Base-by-base conservation (phyloP, 2,797 vertebrate species). In the Schizopygopsis pylzovi region DNA sequence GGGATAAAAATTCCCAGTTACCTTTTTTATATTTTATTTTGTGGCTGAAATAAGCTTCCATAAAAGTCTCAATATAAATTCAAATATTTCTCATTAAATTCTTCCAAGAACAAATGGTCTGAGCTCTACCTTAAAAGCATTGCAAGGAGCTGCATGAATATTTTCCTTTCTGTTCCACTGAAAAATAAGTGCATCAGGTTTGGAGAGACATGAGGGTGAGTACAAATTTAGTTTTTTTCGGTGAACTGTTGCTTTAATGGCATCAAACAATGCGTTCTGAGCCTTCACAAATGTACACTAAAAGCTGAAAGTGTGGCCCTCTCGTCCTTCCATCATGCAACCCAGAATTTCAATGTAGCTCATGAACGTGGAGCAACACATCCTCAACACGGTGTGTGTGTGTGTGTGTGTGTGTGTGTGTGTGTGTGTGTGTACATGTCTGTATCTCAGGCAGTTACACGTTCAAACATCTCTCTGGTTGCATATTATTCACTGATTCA, bases 241-340 rank as follows among this genome's bases (percentile, higher is more conserved):
- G 16, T 37, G 9, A 39, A 54, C 18, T 33, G 28, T 76, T 54
- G 18, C 28, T 37, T 54, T 54, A 39, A 76, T 37, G 18, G 73
- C 49, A 76, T 54, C 73, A 76, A 54, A 76, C 47, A 52, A 76
- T 76, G 9, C 47, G 37, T 72, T 52, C 72, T 75, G 45, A 75
- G 72, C 72, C n/a, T 52, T 11, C 22, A 75, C 47, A 76, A 76
- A 54, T 12, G 25, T 16, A 52, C 47, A 12, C 47, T 52, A 52
- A 54, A 75, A 49, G 25, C 15, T 75, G 18, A 52, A 37, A 76
- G 47, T 33, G 65, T 52, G 71, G 47, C 49, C 47, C 47, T 54
- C 47, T 68, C 15, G 9, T 82, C 47, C 79, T 56, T 43, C 28
- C 37, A 39, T 37, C 28, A 81, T 13, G 28, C 49, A 39, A 9